Evolutionary conservation across 2,888 invertebrate species (phyloP).

Genomic region (Epiblema foenella): DNA sequence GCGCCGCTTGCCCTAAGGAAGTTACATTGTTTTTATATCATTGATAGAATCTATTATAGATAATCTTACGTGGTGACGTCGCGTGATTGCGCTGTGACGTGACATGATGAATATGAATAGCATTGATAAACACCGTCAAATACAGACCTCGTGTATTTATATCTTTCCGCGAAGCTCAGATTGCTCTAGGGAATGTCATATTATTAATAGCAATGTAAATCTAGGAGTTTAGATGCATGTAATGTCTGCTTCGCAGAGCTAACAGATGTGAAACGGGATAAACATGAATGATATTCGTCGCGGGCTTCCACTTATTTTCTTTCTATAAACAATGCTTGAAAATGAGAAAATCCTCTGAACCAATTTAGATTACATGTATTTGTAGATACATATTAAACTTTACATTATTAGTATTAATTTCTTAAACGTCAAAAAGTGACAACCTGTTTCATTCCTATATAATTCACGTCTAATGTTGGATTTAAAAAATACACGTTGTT

Average conservation of each 20-base stretch:
- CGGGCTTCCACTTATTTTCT: not conserved
- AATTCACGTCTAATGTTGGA: too few relatives aligned
- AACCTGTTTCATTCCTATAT: not conserved
- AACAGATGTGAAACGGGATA: slow-evolving; percentile 14
- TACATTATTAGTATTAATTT: not conserved
- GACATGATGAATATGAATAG: slow-evolving; percentile 40
- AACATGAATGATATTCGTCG: slow-evolving; percentile 14
- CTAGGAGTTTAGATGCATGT: slow-evolving; percentile 15
- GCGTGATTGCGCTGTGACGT: slow-evolving; percentile 39
- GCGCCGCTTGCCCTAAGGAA: slow-evolving; percentile 20
- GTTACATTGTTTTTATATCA: slow-evolving; percentile 41
- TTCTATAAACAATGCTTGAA: too few relatives aligned
- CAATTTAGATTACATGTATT: not conserved
- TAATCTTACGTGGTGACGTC: slow-evolving; percentile 42
- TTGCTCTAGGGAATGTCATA: slow-evolving; percentile 22
- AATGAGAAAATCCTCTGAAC: too few relatives aligned
- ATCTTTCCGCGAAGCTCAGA: slow-evolving; percentile 16
- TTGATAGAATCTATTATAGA: slow-evolving; percentile 43
- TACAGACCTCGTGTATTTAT: slow-evolving; percentile 12
- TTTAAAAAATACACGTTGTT: not conserved
- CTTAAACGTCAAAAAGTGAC: not conserved
- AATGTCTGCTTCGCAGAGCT: not conserved
- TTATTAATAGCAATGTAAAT: slow-evolving; percentile 31
- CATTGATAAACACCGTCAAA: slow-evolving; percentile 26
- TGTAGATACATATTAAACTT: not conserved